These are phyloP conservation scores for Aspidiotus rigidus DNA, from an alignment of 2,888 invertebrate genomes.

Conservation along the genomic window DNA sequence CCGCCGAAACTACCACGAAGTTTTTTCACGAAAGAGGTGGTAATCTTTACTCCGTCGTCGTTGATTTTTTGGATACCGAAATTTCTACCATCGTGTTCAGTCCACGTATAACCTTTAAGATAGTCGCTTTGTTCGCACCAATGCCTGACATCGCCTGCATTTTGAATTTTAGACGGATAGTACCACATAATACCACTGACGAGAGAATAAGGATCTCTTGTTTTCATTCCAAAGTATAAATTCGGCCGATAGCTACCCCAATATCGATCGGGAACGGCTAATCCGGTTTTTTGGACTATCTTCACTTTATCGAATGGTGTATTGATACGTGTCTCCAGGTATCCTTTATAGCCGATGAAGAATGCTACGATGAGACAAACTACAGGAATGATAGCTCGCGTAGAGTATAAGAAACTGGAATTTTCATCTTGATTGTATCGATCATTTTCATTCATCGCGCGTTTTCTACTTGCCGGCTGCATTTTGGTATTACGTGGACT, in stretches of 20 bases:
- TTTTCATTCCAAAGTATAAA: constrained; percentile 83
- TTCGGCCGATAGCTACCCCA: constrained; percentile 93
- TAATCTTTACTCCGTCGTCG: constrained; percentile 66
- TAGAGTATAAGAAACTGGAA: constrained; percentile 21
- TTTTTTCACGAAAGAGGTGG: constrained; percentile 81
- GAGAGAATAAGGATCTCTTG: constrained; percentile 76
- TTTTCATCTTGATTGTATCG: constrained; percentile 18
- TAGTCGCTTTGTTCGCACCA: constrained; percentile 87
- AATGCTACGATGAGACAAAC: constrained; percentile 59
- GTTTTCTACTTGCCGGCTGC: constrained; percentile 15
- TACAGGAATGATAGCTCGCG: constrained; percentile 39
- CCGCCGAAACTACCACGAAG: constrained; percentile 72
- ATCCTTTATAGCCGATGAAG: constrained; percentile 69
- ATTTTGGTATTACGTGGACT: background rate
- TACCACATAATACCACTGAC: constrained; percentile 97
- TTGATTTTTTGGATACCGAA: constrained; percentile 86
- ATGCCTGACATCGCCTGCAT: constrained; percentile 52
- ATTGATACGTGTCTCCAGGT: constrained; percentile 51
- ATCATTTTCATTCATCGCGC: constrained; percentile 20
- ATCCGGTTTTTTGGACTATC: constrained; percentile 28
- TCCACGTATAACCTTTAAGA: constrained; percentile 68
- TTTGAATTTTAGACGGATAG: constrained; percentile 26
- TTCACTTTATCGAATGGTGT: constrained; percentile 28
- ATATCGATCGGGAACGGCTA: constrained; percentile 34
- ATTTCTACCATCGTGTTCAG: constrained; percentile 79